These are phyloP conservation scores for Lycopodina hypogea DNA, from an alignment of 37 sponge, comb jelly and placozoan genomes.

Conservation along the genomic window DNA sequence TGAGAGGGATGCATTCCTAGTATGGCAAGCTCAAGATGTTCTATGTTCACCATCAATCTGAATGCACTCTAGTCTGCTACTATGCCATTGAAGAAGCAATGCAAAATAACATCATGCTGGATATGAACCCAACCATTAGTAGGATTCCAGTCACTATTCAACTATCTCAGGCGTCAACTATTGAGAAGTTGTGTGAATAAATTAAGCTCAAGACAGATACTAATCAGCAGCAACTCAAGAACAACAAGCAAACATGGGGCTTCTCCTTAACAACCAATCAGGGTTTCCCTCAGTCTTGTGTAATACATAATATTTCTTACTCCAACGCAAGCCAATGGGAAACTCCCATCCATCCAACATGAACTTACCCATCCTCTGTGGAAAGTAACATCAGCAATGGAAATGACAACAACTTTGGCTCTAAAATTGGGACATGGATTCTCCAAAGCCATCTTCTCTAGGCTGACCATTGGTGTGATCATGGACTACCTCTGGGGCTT, in stretches of 20 bases:
- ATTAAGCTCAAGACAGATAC: neutral
- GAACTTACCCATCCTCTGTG: neutral
- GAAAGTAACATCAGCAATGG: neutral
- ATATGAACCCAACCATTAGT: slow-evolving; percentile 38
- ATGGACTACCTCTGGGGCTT: too few relatives aligned
- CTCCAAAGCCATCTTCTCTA: slow-evolving; percentile 18
- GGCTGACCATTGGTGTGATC: slow-evolving; percentile 26
- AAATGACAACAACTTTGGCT: neutral
- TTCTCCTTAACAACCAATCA: too few relatives aligned
- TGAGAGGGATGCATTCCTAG: slow-evolving; percentile 47
- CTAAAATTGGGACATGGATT: neutral
- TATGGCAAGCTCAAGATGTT: slow-evolving; percentile 41
- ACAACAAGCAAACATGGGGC: too few relatives aligned
- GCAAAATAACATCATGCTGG: slow-evolving; percentile 42
- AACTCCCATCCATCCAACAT: neutral
- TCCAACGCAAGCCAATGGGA: slow-evolving; percentile 1
- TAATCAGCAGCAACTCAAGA: neutral
- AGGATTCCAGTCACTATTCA: slow-evolving; percentile 30
- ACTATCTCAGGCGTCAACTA: slow-evolving; percentile 44
- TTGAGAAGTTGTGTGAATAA: slow-evolving; percentile 31
- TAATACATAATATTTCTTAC: neutral
- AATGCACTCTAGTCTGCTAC: slow-evolving; percentile 45
- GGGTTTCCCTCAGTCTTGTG: neutral
- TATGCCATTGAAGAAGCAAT: slow-evolving; percentile 33
- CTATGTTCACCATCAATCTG: slow-evolving; percentile 10